Conservation (phyloP, 2,888 invertebrate genomes). For the Lasioglossum oenotherae region DNA sequence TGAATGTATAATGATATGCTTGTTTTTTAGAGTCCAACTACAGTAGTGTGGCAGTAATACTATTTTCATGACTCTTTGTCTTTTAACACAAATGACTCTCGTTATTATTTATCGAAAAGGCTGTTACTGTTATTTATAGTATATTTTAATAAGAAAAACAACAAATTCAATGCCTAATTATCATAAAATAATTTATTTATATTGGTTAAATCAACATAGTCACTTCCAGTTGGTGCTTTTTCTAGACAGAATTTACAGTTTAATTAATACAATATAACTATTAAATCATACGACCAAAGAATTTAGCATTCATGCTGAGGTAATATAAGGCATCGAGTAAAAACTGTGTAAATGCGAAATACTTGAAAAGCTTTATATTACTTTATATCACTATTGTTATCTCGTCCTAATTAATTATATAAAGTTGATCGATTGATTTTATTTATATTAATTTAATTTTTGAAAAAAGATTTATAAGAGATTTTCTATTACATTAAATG, state of each 20-base stretch:
- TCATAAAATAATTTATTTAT: slow-evolving; percentile 25
- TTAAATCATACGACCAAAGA: slow-evolving; percentile 60
- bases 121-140: slow-evolving; percentile 49
- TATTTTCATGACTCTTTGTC: slow-evolving; percentile 37
- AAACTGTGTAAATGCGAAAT: slow-evolving; percentile 32
- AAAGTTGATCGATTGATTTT: slow-evolving; percentile 38
- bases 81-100: slow-evolving; percentile 24
- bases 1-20: slow-evolving; percentile 16
- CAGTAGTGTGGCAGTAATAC: slow-evolving; percentile 31
- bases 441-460: slow-evolving; percentile 64
- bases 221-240: slow-evolving; percentile 6
- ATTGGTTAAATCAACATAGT: slow-evolving; percentile 31
- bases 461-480: slow-evolving; percentile 39
- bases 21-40: slow-evolving; percentile 20
- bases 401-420: slow-evolving; percentile 46
- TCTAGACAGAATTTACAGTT: slow-evolving; percentile 18
- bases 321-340: slow-evolving; percentile 28
- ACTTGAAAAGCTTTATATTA: slow-evolving; percentile 35
- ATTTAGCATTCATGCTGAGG: slow-evolving; percentile 37
- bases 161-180: slow-evolving; percentile 41
- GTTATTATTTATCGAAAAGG: slow-evolving; percentile 56
- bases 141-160: slow-evolving; percentile 27
- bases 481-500: slow-evolving; percentile 51
- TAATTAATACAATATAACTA: slow-evolving; percentile 25
- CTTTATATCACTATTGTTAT: slow-evolving; percentile 50